A percentile compares a stretch with the other conserved stretches of the same genome.
phyloP scores from a whole-genome alignment of 2,113 vertebrate species.

The Elanus axillaris region DNA sequence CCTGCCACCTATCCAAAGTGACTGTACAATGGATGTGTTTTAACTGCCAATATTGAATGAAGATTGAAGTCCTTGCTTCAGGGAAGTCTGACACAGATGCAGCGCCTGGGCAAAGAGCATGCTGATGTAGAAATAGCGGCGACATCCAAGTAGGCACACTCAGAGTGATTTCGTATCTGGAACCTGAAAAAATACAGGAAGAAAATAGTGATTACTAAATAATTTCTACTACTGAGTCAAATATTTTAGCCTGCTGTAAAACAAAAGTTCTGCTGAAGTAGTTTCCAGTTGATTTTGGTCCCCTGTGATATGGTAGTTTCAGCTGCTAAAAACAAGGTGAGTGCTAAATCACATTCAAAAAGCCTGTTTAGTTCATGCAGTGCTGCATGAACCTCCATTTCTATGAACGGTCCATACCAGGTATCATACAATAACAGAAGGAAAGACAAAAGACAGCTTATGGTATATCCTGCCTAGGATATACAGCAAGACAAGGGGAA shows the following conservation, averaged over 20 bases:
- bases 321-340: neutral
- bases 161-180: neutral
- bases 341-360: neutral
- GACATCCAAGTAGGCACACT: neutral
- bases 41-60: no score
- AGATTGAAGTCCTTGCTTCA: neutral
- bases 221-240: neutral
- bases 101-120: neutral
- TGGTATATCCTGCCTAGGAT: neutral
- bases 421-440: neutral
- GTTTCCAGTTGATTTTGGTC: neutral
- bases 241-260: neutral
- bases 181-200: neutral
- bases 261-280: neutral
- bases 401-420: neutral
- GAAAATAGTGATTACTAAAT: neutral
- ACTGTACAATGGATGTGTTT: neutral
- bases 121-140: neutral
- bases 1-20: neutral
- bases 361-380: neutral
- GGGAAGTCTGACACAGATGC: neutral
- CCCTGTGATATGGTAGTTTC: neutral
- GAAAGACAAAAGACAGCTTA: neutral
- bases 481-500: neutral
- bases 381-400: neutral